A percentile compares a stretch with the other conserved stretches of the same genome.
phyloP scores from a whole-genome alignment of 2,113 vertebrate species.

The Calidris pugnax region DNA sequence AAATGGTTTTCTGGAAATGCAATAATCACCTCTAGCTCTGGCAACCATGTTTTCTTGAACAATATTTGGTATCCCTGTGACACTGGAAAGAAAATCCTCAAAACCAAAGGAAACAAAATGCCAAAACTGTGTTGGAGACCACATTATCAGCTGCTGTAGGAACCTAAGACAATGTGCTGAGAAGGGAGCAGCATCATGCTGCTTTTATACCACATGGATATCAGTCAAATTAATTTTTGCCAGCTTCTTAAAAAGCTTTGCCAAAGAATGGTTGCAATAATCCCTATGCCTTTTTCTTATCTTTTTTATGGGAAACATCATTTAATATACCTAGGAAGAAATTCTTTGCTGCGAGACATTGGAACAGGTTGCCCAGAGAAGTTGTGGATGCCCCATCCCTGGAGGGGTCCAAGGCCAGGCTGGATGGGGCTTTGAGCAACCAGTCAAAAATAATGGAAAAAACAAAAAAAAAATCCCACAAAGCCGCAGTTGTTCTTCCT shows the following conservation, averaged over 20 bases:
- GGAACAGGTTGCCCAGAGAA: no score
- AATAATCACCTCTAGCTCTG: background rate
- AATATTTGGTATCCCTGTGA: background rate
- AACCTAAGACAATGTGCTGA: background rate
- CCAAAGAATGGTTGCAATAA: background rate
- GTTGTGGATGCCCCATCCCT: no score
- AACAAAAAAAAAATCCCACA: accelerated
- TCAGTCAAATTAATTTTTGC: background rate
- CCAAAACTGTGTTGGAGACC: background rate
- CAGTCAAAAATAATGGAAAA: background rate
- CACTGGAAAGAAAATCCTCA: background rate
- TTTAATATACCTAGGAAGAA: background rate
- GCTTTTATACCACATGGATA: background rate
- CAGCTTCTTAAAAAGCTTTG: background rate
- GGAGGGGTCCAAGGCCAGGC: no score
- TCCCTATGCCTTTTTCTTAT: background rate
- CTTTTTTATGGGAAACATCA: background rate
- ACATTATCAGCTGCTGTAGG: background rate
- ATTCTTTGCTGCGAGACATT: no score
- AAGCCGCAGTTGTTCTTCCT: background rate
- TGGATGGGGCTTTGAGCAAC: no score
- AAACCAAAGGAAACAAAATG: background rate
- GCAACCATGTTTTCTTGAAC: background rate
- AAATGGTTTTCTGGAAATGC: background rate
- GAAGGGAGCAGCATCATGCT: background rate